A percentile compares a stretch with the other conserved stretches of the same genome.
Evolutionary conservation across 2,113 vertebrate genomes (phyloP).

Genomic region (Tonatia bakeri): DNA sequence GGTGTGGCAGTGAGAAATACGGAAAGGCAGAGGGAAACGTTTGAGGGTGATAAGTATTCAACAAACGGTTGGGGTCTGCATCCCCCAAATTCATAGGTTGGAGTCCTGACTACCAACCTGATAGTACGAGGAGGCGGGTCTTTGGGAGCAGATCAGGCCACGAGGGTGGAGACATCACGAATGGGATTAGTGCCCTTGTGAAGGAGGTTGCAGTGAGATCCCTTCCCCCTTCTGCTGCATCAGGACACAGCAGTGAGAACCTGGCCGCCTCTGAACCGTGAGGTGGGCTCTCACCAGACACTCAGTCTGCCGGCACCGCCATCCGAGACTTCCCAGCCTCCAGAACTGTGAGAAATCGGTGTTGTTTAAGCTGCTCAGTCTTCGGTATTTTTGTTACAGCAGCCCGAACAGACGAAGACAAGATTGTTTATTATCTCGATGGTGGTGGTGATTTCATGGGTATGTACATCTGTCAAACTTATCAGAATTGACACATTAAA

Average conservation of each 20-base stretch:
- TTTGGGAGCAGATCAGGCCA: not conserved
- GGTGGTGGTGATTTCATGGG: not conserved
- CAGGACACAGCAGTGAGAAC: not conserved
- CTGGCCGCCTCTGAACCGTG: not conserved
- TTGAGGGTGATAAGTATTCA: not conserved
- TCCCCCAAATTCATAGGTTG: not conserved
- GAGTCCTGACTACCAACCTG: not conserved
- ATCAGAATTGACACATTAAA: not conserved
- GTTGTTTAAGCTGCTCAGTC: not conserved
- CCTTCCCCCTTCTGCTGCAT: fast-evolving
- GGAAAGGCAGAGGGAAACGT: not conserved
- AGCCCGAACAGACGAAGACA: not conserved
- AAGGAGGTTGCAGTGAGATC: not conserved
- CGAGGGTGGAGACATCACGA: not conserved
- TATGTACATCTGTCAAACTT: not conserved
- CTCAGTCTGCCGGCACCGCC: not conserved
- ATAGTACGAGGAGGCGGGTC: not conserved
- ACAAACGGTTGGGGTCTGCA: not conserved
- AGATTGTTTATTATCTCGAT: not conserved
- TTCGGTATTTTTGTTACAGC: not conserved
- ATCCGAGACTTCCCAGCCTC: not conserved
- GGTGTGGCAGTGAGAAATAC: not conserved
- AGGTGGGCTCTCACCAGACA: not conserved
- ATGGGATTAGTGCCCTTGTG: not conserved
- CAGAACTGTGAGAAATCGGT: not conserved